These are phyloP conservation scores for Meloe dianella DNA, from an alignment of 2,888 invertebrate species.

Conservation along the genomic window DNA sequence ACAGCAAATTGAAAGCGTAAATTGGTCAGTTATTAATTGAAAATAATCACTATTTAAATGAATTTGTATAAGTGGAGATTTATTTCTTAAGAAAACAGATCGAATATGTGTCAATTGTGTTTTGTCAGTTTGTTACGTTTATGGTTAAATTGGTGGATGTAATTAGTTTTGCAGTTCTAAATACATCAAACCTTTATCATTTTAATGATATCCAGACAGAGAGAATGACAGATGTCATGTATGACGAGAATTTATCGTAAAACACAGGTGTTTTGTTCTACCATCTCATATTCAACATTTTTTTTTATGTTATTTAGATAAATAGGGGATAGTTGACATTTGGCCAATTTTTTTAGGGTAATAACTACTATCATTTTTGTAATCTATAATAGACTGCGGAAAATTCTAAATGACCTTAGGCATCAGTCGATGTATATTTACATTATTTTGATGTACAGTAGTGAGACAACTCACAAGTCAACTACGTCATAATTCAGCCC, in stretches of 20 bases:
- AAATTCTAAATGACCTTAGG: slow-evolving; percentile 33
- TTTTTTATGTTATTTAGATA: slow-evolving; percentile 17
- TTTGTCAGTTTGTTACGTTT: neutral
- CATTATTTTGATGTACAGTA: slow-evolving; percentile 33
- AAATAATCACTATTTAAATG: neutral
- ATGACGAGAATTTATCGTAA: slow-evolving; percentile 31
- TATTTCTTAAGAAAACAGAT: too few relatives aligned
- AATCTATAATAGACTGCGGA: slow-evolving; percentile 31
- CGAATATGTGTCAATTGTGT: neutral
- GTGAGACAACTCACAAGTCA: slow-evolving; percentile 32
- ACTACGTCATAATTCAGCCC: slow-evolving; percentile 33
- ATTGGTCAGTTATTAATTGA: slow-evolving; percentile 14
- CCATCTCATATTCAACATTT: slow-evolving; percentile 21
- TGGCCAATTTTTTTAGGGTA: slow-evolving; percentile 18
- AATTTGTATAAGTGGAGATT: neutral
- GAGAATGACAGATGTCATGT: slow-evolving; percentile 26
- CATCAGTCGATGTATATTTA: slow-evolving; percentile 34
- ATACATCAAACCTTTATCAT: slow-evolving; percentile 17
- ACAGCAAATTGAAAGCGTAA: neutral
- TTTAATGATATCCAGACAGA: slow-evolving; percentile 21
- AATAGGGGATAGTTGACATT: slow-evolving; percentile 19
- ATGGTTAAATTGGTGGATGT: neutral
- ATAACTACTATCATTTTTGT: slow-evolving; percentile 16
- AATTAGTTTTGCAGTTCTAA: slow-evolving; percentile 21
- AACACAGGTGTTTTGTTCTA: slow-evolving; percentile 28